Evolutionary conservation across 1,140 invertebrate genomes (phyloP).

Genomic region (Bombus haemorrhoidalis): DNA sequence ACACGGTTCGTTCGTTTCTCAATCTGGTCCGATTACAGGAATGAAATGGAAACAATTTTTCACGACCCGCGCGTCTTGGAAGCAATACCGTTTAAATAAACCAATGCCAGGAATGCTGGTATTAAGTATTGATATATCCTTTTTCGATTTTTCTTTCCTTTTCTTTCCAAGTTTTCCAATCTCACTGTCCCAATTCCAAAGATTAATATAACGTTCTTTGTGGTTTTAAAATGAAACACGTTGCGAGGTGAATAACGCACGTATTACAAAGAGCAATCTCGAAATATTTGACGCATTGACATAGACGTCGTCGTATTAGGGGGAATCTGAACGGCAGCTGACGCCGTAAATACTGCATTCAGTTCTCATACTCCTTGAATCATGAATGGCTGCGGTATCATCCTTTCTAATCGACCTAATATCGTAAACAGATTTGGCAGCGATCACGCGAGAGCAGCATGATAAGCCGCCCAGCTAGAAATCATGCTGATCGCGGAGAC

Average conservation of each 20-base stretch:
- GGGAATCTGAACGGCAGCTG: too few species aligned
- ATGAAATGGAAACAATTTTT: neutral
- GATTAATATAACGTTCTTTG: too few species aligned
- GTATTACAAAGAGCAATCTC: neutral
- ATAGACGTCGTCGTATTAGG: neutral
- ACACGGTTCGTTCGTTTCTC: neutral
- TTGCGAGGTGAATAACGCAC: too few species aligned
- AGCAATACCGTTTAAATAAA: neutral
- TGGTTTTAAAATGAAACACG: too few species aligned
- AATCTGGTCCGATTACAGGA: neutral
- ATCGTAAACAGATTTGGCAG: conserved; percentile 39
- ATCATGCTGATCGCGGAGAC: conserved; percentile 62
- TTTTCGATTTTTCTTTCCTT: neutral
- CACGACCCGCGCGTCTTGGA: too few species aligned
- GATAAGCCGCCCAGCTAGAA: conserved; percentile 63
- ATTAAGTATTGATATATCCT: too few species aligned
- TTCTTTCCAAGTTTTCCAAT: neutral
- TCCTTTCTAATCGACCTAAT: conserved; percentile 50
- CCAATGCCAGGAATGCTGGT: too few species aligned
- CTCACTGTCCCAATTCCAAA: neutral
- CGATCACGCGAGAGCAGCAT: conserved; percentile 55
- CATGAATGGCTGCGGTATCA: conserved; percentile 10
- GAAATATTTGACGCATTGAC: neutral
- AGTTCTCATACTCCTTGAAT: neutral
- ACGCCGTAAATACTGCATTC: neutral